These are phyloP conservation scores for Camponotus pennsylvanicus DNA, from an alignment of 1,140 invertebrate genomes.

Conservation along the genomic window DNA sequence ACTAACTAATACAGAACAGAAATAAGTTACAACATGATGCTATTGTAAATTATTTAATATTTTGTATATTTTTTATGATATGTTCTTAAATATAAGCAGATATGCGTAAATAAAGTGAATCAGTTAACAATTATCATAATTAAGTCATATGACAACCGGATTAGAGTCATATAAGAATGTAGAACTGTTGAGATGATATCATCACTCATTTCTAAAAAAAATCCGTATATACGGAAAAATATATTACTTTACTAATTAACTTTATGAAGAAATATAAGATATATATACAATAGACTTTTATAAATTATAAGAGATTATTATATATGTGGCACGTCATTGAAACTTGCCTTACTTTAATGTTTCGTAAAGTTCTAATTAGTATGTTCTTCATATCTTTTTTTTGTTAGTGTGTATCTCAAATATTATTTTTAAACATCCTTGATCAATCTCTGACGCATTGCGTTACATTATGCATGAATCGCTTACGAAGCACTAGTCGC, in stretches of 20 bases:
- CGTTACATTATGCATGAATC: slow-evolving; percentile 24
- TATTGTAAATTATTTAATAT: background rate
- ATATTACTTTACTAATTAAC: background rate
- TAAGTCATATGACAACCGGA: slow-evolving; percentile 12
- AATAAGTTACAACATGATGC: background rate
- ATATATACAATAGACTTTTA: background rate
- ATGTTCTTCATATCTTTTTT: background rate
- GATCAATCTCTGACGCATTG: slow-evolving; percentile 41
- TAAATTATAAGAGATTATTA: background rate
- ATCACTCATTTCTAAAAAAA: slow-evolving; percentile 1
- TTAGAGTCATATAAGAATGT: slow-evolving; percentile 35
- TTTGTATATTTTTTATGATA: background rate
- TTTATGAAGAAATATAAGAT: background rate
- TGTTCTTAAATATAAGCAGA: background rate
- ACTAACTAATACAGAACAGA: slow-evolving; percentile 82
- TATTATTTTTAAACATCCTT: slow-evolving; percentile 43
- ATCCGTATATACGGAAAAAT: slow-evolving; percentile 9
- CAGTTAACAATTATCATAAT: slow-evolving; percentile 4
- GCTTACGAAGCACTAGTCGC: background rate
- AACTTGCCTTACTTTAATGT: background rate
- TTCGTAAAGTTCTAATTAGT: background rate
- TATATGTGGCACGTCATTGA: background rate
- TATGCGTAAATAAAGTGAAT: slow-evolving; percentile 5
- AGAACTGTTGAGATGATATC: slow-evolving; percentile 28
- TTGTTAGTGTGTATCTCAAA: background rate